Conservation (phyloP, 2,888 invertebrate species). For the Dolomedes plantarius region DNA sequence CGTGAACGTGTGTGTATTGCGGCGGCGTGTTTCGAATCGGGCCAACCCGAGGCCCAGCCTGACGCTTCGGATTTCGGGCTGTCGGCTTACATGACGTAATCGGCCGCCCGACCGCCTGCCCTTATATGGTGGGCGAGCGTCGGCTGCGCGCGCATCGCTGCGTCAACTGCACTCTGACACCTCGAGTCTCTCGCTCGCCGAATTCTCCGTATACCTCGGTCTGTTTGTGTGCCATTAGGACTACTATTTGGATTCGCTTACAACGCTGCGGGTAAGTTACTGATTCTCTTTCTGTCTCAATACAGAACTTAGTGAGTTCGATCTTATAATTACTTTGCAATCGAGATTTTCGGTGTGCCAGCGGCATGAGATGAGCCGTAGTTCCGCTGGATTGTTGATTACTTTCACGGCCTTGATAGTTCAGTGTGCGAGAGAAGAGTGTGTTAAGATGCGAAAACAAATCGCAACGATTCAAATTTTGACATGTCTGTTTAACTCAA, state of each 20-base stretch:
- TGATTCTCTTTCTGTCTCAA: neutral
- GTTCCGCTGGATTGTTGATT: neutral
- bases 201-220: slow-evolving; percentile 9
- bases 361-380: neutral
- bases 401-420: neutral
- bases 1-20: neutral
- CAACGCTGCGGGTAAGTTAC: neutral
- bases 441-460: neutral
- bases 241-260: slow-evolving; percentile 34
- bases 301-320: neutral
- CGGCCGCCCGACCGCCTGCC: slow-evolving; percentile 58
- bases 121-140: slow-evolving; percentile 70
- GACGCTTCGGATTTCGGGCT: slow-evolving; percentile 60
- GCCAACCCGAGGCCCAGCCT: slow-evolving; percentile 26
- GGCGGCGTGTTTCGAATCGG: neutral
- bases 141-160: slow-evolving; percentile 68
- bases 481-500: no score
- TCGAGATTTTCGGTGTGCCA: neutral
- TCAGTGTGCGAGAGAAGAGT: neutral
- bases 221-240: slow-evolving; percentile 50
- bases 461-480: neutral
- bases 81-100: slow-evolving; percentile 63
- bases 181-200: slow-evolving; percentile 20
- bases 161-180: slow-evolving; percentile 63
- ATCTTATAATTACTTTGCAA: neutral